Percentiles rank a stretch among this genome's conserved stretches.
Conservation (phyloP, 2,113 vertebrate species). For the Epinephelus fuscoguttatus region DNA sequence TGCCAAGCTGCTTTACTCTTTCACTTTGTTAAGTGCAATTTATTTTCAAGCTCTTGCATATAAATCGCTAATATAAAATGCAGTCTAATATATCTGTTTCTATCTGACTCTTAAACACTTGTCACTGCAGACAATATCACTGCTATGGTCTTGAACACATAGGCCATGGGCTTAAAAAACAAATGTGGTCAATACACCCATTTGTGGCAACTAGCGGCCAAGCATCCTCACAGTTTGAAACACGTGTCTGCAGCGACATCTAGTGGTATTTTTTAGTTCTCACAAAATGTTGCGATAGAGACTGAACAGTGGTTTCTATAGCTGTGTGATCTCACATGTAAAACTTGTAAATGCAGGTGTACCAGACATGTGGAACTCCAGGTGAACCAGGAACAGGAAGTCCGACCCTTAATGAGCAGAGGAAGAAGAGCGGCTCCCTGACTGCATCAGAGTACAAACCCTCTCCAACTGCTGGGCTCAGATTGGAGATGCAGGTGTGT, state of each 20-base stretch:
- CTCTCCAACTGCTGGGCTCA: conserved; percentile 70
- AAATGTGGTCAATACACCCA: no score
- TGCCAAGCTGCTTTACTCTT: background rate
- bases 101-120: background rate
- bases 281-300: background rate
- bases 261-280: conserved; percentile 26
- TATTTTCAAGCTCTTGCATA: background rate
- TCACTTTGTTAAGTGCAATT: background rate
- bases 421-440: conserved; percentile 80
- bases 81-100: background rate
- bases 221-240: background rate
- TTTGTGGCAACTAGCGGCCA: no score
- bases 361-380: conserved; percentile 91
- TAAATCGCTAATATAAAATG: background rate
- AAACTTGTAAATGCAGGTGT: conserved; percentile 81
- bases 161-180: no score
- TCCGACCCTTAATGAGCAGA: conserved; percentile 83
- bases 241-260: conserved; percentile 39
- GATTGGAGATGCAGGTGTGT: conserved; percentile 89
- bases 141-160: background rate
- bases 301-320: background rate
- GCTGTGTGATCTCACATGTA: background rate
- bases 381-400: conserved; percentile 84
- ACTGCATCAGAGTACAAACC: conserved; percentile 82
- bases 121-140: background rate